These are phyloP conservation scores for Falco biarmicus DNA, from an alignment of 2,797 vertebrate species.

Conservation along the genomic window DNA sequence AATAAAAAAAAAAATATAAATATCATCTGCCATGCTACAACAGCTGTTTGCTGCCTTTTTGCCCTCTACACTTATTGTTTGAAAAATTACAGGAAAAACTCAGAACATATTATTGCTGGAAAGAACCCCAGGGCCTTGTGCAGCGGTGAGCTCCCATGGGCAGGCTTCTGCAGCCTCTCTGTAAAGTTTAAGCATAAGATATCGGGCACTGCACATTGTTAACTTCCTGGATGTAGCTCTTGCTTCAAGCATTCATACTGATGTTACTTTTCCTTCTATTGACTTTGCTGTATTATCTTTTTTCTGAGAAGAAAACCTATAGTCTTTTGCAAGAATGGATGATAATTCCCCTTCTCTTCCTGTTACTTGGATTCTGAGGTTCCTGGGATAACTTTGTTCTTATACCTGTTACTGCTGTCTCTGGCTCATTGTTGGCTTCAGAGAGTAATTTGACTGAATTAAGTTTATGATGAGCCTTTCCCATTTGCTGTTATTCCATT, in stretches of 20 bases:
- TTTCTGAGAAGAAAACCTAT: background rate
- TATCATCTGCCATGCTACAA: background rate
- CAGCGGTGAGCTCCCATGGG: background rate
- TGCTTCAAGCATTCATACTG: background rate
- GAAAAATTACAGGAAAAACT: slow-evolving; percentile 1
- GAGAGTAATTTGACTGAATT: background rate
- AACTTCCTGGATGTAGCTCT: background rate
- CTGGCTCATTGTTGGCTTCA: background rate
- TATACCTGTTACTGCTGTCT: background rate
- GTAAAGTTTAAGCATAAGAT: background rate
- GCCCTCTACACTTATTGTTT: background rate
- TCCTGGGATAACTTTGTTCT: background rate
- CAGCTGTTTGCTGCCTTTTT: background rate
- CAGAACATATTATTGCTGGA: background rate
- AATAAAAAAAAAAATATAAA: background rate
- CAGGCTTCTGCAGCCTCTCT: background rate
- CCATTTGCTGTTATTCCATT: background rate
- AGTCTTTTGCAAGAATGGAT: background rate
- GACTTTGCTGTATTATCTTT: background rate
- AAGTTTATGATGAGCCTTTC: background rate
- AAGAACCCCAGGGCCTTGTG: background rate
- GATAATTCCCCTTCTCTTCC: background rate
- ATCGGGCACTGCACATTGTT: background rate
- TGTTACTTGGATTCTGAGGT: background rate
- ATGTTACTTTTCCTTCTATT: background rate